Evolutionary conservation across 2,113 vertebrate species (phyloP), one percentile per base, ranked within the genome.

Genomic region (Tapirus terrestris): DNA sequence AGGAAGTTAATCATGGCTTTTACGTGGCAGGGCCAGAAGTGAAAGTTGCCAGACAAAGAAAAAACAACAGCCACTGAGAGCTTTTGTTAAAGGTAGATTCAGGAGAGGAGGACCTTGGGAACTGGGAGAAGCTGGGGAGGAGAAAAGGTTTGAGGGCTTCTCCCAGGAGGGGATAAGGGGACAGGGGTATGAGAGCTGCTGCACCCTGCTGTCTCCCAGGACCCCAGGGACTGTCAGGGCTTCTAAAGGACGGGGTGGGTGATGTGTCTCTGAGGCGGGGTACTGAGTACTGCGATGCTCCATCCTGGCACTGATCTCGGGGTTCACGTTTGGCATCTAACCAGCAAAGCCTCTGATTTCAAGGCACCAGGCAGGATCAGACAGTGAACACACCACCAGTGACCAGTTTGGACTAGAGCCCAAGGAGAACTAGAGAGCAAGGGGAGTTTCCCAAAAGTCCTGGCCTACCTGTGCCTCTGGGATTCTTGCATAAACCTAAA

Each of bases 1-100:
- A 58, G 77, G 65, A 94, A 94, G 82, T 85, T 81, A 97, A 91
- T 97, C 95, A 73, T 16, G 6, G 77, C 27, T 88, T 88, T 63
- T n/a, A 13, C 93, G 63, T 94, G 56, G 4, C 43, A 89, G 36
- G 58, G 68, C 68, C 82, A 86, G 86, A 83, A 91, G 77, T 96
- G 76, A 94, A 96, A 45, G 18, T 93, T 82, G 29, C 29, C 86
- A 96, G 65, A 84, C 23, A 70, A 91, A 94, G 70, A 67, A 67
- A 90, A 91, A 58, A 75, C 8, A 80, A n/a, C 81, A 80, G 16
- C 39, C 8, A 58, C 51, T 73, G 95, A 63, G 70, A 89, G 25
- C 36, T 82, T 96, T 93, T 91, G 5, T 77, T 86, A 77, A 89
- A 88, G 61, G 48, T 13, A 29, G 33, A 48, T 45, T 96, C 51